Evolutionary conservation across 2,888 invertebrate genomes (phyloP), one percentile per base, ranked within the genome.

Genomic region (Pachycephus smyrnensis): DNA sequence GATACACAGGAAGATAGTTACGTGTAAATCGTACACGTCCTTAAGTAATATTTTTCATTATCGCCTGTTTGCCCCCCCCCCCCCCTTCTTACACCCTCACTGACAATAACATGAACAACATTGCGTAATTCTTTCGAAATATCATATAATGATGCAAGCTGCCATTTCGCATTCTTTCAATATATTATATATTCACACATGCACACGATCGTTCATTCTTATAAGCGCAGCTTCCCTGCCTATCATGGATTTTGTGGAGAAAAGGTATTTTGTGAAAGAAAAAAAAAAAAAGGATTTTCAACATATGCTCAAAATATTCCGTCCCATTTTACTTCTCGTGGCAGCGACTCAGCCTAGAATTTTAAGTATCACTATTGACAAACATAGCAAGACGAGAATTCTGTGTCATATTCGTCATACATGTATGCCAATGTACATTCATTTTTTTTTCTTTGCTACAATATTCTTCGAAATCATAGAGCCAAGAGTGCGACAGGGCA

Each of bases 301-400:
- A 35, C 35, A 75, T 77, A 77, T 77, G 75, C 73, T 73, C 79
- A 80, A 76, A 80, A 81, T 76, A 81, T 55, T 9, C 23, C 55
- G 23, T 55, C 6, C 9, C 55, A 9, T 15, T 55, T 23, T 55
- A 55, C 55, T 55, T 55, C 23, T 9, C 55, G 23, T 55, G 55
- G 55, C 55, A 55, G 55, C 55, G 23, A 23, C 9, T 23, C 9
- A 9, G 55, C 23, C 2, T 55, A 55, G 0, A 9, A 23, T 55
- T 55, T 23, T 23, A 55, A 23, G 2, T 23, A 55, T 23, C 55
- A 55, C 15, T 2, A 23, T 55, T 55, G 23, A 55, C 23, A 55
- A 2, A 35, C 35, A 33, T 33, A 23, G 23, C 40, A 15, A 23
- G 23, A 23, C 55, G 55, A 55, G 9, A 9, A 55, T 55, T 23